Percentiles rank a stretch among this genome's conserved stretches.
These are phyloP conservation scores for Coranthus polyacanthus DNA, from an alignment of 2,797 vertebrate species.

Conservation along the genomic window DNA sequence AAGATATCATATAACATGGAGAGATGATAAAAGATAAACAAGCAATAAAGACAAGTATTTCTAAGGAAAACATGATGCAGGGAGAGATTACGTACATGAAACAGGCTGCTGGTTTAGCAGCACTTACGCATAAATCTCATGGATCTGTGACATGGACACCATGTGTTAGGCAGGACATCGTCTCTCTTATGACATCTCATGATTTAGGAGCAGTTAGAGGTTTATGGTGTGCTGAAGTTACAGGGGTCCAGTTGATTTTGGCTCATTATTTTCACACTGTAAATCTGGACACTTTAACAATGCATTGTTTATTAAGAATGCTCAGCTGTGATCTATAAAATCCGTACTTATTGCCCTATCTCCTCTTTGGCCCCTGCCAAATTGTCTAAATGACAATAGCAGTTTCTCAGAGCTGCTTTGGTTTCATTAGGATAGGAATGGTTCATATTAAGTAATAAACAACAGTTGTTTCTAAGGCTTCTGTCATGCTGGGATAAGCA, in stretches of 20 bases:
- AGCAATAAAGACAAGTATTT: not conserved
- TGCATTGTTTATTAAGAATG: not conserved
- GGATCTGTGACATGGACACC: constrained; percentile 30
- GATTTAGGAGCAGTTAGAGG: constrained; percentile 67
- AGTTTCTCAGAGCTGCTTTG: not conserved
- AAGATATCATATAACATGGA: not conserved
- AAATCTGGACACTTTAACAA: constrained; percentile 45
- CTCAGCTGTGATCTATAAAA: not conserved
- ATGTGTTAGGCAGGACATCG: constrained; percentile 1
- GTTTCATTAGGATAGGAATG: not conserved
- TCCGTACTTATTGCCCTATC: too few species aligned
- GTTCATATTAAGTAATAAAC: not conserved
- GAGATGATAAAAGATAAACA: not conserved
- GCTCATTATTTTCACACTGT: constrained; percentile 57
- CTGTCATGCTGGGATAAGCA: constrained; percentile 9
- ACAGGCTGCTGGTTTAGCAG: constrained; percentile 22
- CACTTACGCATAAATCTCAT: constrained; percentile 59
- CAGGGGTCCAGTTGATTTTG: constrained; percentile 37
- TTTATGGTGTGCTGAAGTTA: constrained; percentile 59
- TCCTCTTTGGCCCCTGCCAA: not conserved
- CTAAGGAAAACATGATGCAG: not conserved
- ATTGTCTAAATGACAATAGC: not conserved
- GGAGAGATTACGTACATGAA: constrained; percentile 16
- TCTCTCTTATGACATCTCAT: constrained; percentile 19
- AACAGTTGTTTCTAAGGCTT: not conserved